Evolutionary conservation across 2,113 vertebrate genomes (phyloP).

Genomic region (rat (Rattus norvegicus)): GRCr8 NC_086031.1:92828001-92828500

Average conservation of each 20-base stretch:
- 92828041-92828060: neutral
- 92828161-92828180: neutral
- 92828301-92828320: too few species aligned
- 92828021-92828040: neutral
- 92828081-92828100: neutral
- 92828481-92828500: conserved; percentile 12
- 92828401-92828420: neutral
- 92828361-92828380: neutral
- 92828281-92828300: neutral
- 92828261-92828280: neutral
- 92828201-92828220: neutral
- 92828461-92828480: neutral
- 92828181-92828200: neutral
- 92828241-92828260: neutral
- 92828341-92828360: neutral
- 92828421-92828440: too few species aligned
- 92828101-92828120: neutral
- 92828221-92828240: neutral
- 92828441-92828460: neutral
- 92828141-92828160: neutral
- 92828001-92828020: neutral
- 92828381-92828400: neutral
- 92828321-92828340: neutral
- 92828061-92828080: neutral
- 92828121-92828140: neutral